Evolutionary conservation across 2,113 vertebrate genomes (phyloP).

Genomic region (Pseudonaja textilis): DNA sequence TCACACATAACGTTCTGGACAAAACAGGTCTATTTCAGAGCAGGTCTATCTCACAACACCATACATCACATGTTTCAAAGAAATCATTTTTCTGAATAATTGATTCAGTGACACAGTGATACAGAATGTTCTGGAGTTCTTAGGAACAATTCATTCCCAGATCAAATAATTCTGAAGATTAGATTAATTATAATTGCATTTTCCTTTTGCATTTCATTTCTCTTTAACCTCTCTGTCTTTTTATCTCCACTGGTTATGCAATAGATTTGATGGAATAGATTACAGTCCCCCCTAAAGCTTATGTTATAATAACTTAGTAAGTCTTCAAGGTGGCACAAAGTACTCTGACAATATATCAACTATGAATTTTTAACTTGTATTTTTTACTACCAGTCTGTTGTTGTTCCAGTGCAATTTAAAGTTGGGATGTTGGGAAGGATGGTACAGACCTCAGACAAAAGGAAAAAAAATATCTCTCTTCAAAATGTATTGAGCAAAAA

Average conservation of each 20-base stretch:
- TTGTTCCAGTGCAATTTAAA: not conserved
- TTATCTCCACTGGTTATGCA: not conserved
- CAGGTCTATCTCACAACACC: not conserved
- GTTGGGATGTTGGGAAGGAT: not conserved
- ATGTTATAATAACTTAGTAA: not conserved
- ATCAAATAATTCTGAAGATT: not conserved
- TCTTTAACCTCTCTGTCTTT: not conserved
- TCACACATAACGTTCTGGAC: not conserved
- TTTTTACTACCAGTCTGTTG: not conserved
- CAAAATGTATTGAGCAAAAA: not conserved
- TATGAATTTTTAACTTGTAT: not conserved
- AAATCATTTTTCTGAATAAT: not conserved
- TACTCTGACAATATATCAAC: not conserved
- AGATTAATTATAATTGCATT: not conserved
- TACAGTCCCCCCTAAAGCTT: not conserved
- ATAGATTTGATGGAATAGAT: not conserved
- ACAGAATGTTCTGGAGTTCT: not conserved
- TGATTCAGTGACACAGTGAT: not conserved
- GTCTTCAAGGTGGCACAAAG: not conserved
- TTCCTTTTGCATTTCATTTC: not conserved
- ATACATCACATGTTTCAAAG: not conserved
- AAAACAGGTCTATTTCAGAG: not conserved
- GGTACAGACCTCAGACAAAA: not conserved
- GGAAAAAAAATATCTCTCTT: not conserved
- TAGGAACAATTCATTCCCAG: not conserved